A percentile compares a stretch with the other conserved stretches of the same genome.
These are phyloP conservation scores for Lagodon rhomboides DNA, from an alignment of 2,797 vertebrate species.

Conservation along the genomic window DNA sequence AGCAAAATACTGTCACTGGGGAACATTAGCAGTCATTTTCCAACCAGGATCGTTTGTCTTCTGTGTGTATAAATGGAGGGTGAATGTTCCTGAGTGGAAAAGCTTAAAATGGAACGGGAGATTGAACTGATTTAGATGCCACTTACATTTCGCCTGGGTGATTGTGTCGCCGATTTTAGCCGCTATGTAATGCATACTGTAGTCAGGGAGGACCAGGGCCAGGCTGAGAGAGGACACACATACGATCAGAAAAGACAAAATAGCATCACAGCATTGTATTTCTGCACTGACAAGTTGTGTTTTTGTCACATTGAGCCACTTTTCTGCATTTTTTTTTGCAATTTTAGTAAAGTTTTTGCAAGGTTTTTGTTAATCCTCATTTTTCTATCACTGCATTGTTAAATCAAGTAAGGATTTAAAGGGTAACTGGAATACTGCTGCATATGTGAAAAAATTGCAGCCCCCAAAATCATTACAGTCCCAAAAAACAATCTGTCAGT, in stretches of 20 bases:
- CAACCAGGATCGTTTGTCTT: slow-evolving; percentile 32
- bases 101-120: slow-evolving; percentile 13
- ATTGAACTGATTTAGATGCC: slow-evolving; percentile 33
- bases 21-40: slow-evolving; percentile 43
- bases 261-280: too few relatives aligned
- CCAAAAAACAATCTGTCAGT: slow-evolving; percentile 26
- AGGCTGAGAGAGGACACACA: slow-evolving; percentile 86
- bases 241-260: neutral
- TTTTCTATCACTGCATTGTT: neutral
- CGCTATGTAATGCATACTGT: slow-evolving; percentile 95
- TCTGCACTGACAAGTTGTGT: too few relatives aligned
- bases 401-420: neutral
- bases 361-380: neutral
- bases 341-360: neutral
- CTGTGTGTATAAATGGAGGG: slow-evolving; percentile 25
- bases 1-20: slow-evolving; percentile 27
- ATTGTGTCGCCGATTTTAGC: slow-evolving; percentile 93
- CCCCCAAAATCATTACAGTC: neutral
- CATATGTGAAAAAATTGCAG: too few relatives aligned
- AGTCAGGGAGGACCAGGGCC: slow-evolving; percentile 95
- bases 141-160: slow-evolving; percentile 97
- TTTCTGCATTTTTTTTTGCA: neutral
- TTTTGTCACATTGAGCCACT: too few relatives aligned
- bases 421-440: too few relatives aligned
- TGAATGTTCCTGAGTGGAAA: slow-evolving; percentile 34